Base-by-base conservation (phyloP, 2,888 invertebrate species). In the Andrena minutula region DNA sequence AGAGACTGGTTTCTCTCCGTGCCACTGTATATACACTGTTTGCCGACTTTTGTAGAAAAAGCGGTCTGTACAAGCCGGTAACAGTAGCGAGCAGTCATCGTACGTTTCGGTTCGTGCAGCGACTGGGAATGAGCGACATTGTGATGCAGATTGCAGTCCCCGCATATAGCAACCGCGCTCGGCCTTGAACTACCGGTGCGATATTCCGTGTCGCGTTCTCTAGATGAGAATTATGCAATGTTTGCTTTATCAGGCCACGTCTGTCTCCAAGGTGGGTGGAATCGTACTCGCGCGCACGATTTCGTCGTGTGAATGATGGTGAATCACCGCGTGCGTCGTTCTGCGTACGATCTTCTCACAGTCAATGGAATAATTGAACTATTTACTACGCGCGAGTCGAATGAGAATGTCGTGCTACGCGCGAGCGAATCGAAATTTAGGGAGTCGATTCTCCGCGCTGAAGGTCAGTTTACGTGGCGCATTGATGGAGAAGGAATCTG, bases 241-340 rank as follows among this genome's bases (percentile, higher is more conserved):
- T 56, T 81, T 75, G 75, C 76, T 64, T 84, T 86, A 86, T 80
- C 86, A 82, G 80, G 65, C 78, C 82, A 66, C 56, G 60, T 61
- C 75, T 69, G 61, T 72, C 65, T 23, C 58, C 49, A 60, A 63
- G 65, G 41, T 35, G 56, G 49, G 61, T 47, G 26, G 66, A 49
- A 60, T 60, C 30, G 26, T 28, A 32, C 56, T 79, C 64, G 49
- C 65, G 56, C 51, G 49, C 47, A 35, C 30, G 2, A 30, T 26
- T 69, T 68, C 47, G n/a, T 28, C 61, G 65, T 20, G 74, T 53
- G 70, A 79, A 74, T 47, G 41, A 61, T 12, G 16, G 26, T 23
- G 10, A 56, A 35, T 58, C 61, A 65, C 20, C n/a, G 5, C n/a
- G 10, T 3, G 35, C 26, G 5, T 47, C 16, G 5, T 58, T 69